phyloP scores from a whole-genome alignment of 2,888 invertebrate genomes.

The Drosophila pseudotalamancana region DNA sequence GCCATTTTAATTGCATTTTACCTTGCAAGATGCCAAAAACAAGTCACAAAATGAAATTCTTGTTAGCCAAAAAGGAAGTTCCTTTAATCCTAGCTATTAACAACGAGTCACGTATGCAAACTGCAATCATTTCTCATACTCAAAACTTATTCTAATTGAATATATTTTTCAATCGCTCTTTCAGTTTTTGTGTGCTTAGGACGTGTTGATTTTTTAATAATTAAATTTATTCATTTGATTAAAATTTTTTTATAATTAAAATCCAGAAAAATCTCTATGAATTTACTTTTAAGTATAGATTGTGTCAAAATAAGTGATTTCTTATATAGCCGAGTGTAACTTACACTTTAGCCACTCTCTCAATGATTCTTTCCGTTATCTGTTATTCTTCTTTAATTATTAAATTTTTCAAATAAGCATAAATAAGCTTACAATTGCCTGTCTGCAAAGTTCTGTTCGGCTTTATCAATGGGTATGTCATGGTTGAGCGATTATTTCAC shows the following conservation, averaged over 20 bases:
- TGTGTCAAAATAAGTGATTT: too few relatives aligned
- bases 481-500: background rate
- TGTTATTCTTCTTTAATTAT: too few relatives aligned
- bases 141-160: constrained; percentile 32
- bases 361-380: too few relatives aligned
- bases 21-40: constrained; percentile 13
- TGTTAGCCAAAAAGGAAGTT: constrained; percentile 20
- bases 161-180: constrained; percentile 16
- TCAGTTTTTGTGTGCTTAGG: constrained; percentile 29
- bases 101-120: constrained; percentile 82
- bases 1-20: constrained; percentile 45
- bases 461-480: background rate
- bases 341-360: too few relatives aligned
- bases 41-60: constrained; percentile 27
- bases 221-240: background rate
- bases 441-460: too few relatives aligned
- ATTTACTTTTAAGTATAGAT: too few relatives aligned
- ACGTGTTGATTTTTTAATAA: constrained; percentile 11
- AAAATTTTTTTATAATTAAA: too few relatives aligned
- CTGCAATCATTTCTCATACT: constrained; percentile 33
- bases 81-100: constrained; percentile 82
- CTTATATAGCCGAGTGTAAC: too few relatives aligned
- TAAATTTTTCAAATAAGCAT: too few relatives aligned
- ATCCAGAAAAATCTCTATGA: too few relatives aligned
- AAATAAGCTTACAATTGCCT: too few relatives aligned